Percentiles rank a stretch among this genome's conserved stretches.
Evolutionary conservation across 2,113 vertebrate genomes (phyloP).

Genomic region (Psittacula cyanocephala): DNA sequence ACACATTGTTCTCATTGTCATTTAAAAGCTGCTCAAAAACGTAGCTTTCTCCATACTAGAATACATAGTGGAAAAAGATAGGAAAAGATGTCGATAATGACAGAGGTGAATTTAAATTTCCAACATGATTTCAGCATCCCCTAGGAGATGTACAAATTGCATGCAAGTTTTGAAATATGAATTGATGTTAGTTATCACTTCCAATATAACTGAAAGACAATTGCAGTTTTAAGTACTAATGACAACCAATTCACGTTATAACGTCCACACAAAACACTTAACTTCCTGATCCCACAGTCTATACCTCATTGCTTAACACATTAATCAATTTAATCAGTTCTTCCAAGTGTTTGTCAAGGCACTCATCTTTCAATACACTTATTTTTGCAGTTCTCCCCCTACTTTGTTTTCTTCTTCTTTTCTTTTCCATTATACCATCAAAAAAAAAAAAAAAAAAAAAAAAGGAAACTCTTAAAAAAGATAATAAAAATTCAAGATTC

Average conservation of each 20-base stretch:
- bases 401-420: not conserved
- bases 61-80: not conserved
- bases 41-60: not conserved
- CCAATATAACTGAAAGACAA: not conserved
- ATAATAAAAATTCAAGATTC: not conserved
- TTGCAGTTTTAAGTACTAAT: not conserved
- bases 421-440: not conserved
- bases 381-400: not conserved
- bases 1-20: not conserved
- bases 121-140: conserved; percentile 1
- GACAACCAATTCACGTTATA: conserved; percentile 49
- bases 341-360: conserved; percentile 18
- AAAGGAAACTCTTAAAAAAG: not conserved
- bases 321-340: conserved; percentile 41
- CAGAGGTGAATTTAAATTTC: conserved; percentile 44
- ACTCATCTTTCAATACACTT: not conserved
- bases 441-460: not conserved
- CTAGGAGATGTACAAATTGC: conserved; percentile 12
- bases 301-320: conserved; percentile 11
- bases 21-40: not conserved
- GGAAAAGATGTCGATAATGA: not conserved
- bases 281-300: conserved; percentile 25
- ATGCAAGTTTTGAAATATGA: conserved; percentile 6
- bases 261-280: conserved; percentile 32
- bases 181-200: not conserved